Conservation (phyloP, 2,888 invertebrate genomes). For the Myopa tessellatipennis region DNA sequence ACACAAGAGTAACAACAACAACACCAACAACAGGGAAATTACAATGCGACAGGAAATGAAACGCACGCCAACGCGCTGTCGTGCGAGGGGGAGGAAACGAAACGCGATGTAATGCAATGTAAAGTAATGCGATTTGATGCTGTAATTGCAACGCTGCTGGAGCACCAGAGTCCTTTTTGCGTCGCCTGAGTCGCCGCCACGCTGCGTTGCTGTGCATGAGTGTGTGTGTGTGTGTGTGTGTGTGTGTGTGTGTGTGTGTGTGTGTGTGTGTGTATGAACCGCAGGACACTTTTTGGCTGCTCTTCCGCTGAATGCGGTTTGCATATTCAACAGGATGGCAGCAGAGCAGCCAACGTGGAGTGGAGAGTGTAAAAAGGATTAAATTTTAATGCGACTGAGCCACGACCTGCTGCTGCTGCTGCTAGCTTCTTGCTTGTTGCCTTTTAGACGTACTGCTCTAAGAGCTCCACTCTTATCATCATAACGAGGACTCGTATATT, state of each 20-base stretch:
- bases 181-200: background rate
- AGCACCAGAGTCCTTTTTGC: background rate
- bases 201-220: no score
- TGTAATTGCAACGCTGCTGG: slow-evolving; percentile 29
- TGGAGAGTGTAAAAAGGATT: background rate
- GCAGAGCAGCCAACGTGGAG: background rate
- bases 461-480: background rate
- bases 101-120: slow-evolving; percentile 23
- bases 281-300: background rate
- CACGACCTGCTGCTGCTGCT: background rate
- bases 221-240: background rate
- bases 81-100: background rate
- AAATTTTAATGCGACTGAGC: slow-evolving; percentile 26
- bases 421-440: slow-evolving; percentile 2
- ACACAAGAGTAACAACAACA: slow-evolving; percentile 8
- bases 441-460: background rate
- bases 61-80: no score
- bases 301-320: slow-evolving; percentile 15
- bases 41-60: background rate
- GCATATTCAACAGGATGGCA: slow-evolving; percentile 22
- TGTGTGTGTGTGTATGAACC: background rate
- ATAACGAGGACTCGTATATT: background rate
- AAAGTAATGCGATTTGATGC: slow-evolving; percentile 25
- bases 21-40: slow-evolving; percentile 4
- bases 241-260: background rate